Percentiles rank a stretch among this genome's conserved stretches.
These are phyloP conservation scores for Aethes cnicana DNA, from an alignment of 2,888 invertebrate genomes.

Conservation along the genomic window DNA sequence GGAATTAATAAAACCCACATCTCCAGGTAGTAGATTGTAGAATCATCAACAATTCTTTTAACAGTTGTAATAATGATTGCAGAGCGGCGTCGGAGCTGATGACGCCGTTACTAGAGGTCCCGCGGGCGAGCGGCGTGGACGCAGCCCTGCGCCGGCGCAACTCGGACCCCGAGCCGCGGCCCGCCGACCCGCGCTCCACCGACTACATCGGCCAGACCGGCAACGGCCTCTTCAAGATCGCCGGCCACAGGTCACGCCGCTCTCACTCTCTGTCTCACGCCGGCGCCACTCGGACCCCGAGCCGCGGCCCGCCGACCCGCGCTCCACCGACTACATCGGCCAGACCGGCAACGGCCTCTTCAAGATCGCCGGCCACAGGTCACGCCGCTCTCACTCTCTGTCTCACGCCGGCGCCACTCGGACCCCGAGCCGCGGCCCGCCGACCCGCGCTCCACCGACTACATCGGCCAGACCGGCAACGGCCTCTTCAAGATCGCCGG, in stretches of 20 bases:
- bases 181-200: conserved; percentile 74
- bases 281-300: conserved; percentile 68
- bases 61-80: too few relatives aligned
- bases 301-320: conserved; percentile 75
- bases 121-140: conserved; percentile 53
- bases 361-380: conserved; percentile 88
- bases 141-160: conserved; percentile 78
- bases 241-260: conserved; percentile 86
- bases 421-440: conserved; percentile 77
- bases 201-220: conserved; percentile 80
- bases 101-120: conserved; percentile 40
- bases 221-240: conserved; percentile 87
- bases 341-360: conserved; percentile 85
- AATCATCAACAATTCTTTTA: too few relatives aligned
- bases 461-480: conserved; percentile 82
- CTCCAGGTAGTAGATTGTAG: too few relatives aligned
- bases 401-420: conserved; percentile 73
- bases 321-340: conserved; percentile 80
- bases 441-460: conserved; percentile 76
- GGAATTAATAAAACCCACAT: too few relatives aligned
- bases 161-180: conserved; percentile 71
- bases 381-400: too few relatives aligned
- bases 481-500: conserved; percentile 89
- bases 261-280: conserved; percentile 81
- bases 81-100: conserved; percentile 56